These are phyloP conservation scores for Clostera curtula DNA, from an alignment of 2,888 invertebrate species.

Conservation along the genomic window DNA sequence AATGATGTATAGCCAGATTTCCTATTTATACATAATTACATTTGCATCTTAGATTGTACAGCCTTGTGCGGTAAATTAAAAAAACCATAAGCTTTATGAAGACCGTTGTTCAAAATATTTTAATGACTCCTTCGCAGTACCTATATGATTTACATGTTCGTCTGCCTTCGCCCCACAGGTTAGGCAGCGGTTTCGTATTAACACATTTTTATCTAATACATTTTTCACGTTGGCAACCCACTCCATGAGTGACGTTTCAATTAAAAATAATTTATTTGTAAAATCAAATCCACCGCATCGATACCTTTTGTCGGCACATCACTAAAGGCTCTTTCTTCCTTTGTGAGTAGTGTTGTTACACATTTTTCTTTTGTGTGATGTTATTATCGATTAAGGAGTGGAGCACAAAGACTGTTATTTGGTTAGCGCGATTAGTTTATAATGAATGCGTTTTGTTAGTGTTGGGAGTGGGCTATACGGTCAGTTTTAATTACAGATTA, in stretches of 20 bases:
- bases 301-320: constrained; percentile 40
- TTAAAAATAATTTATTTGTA: constrained; percentile 49
- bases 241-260: constrained; percentile 47
- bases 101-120: too few relatives aligned
- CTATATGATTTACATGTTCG: too few relatives aligned
- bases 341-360: constrained; percentile 38
- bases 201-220: constrained; percentile 12
- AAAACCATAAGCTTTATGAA: too few relatives aligned
- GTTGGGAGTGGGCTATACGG: too few relatives aligned
- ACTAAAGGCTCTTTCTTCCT: constrained; percentile 30
- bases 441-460: constrained; percentile 31
- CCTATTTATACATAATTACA: too few relatives aligned
- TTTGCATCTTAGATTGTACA: too few relatives aligned
- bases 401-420: constrained; percentile 23
- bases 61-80: too few relatives aligned
- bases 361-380: constrained; percentile 31
- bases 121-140: too few relatives aligned
- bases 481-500: too few relatives aligned
- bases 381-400: constrained; percentile 40
- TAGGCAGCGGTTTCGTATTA: too few relatives aligned
- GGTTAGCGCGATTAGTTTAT: constrained; percentile 36
- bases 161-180: too few relatives aligned
- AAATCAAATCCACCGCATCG: constrained; percentile 30
- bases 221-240: constrained; percentile 21
- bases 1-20: too few relatives aligned